Evolutionary conservation across 2,113 vertebrate genomes (phyloP).

Genomic region (Acanthisitta chloris): DNA sequence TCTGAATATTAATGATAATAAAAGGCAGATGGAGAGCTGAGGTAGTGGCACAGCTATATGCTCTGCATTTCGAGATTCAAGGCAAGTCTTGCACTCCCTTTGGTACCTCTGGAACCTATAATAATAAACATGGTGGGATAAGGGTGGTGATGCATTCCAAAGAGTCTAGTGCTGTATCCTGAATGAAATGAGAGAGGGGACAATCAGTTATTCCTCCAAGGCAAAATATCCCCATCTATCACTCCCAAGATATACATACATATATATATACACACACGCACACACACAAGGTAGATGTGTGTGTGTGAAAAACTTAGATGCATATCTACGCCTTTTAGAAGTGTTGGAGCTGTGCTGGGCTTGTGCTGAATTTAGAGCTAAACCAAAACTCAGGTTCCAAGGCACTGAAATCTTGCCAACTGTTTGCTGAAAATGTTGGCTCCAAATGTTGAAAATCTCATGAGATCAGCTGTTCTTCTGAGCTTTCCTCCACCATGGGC

Average conservation of each 20-base stretch:
- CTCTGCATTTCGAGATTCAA: not conserved
- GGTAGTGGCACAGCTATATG: not conserved
- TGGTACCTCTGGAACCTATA: constrained; percentile 19
- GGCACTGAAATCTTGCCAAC: constrained; percentile 23
- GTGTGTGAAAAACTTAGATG: not conserved
- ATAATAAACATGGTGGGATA: not conserved
- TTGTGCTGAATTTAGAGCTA: constrained; percentile 22
- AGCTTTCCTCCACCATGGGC: not conserved
- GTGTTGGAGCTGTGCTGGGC: not conserved
- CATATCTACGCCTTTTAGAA: not conserved
- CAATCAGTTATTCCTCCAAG: not conserved
- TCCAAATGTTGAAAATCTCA: constrained; percentile 38
- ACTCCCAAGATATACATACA: not conserved
- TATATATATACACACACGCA: rapidly evolving
- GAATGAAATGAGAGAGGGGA: not conserved
- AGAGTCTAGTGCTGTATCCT: not conserved
- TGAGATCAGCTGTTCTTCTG: constrained; percentile 41
- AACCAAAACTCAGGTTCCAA: constrained; percentile 42
- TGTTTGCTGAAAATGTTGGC: constrained; percentile 48
- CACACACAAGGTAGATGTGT: not conserved
- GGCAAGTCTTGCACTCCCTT: not conserved
- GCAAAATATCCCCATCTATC: not conserved
- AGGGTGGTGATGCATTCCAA: not conserved
- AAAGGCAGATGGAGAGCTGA: constrained; percentile 36
- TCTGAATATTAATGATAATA: constrained; percentile 27